Conservation (phyloP, 2,888 invertebrate species). For the Apamea sordens region DNA sequence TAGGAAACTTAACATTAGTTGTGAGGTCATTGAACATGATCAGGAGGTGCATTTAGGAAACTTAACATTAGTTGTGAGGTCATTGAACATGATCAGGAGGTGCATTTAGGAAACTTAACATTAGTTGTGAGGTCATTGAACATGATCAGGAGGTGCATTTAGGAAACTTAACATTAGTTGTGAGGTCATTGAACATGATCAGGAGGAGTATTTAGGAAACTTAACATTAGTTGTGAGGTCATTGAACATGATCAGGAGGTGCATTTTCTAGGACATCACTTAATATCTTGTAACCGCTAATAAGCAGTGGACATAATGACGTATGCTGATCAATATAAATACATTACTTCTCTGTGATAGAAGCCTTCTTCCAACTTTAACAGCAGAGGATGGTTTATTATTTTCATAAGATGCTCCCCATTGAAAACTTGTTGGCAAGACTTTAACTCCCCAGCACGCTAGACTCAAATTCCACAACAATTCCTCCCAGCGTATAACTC, state of each 20-base stretch:
- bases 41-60: no score
- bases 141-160: no score
- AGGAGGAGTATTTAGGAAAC: no score
- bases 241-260: not conserved
- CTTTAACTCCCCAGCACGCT: not conserved
- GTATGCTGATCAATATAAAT: not conserved
- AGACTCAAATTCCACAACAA: slow-evolving; percentile 10
- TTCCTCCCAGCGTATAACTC: slow-evolving; percentile 57
- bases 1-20: not conserved
- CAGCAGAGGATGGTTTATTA: not conserved
- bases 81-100: no score
- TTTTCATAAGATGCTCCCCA: not conserved
- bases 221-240: not conserved
- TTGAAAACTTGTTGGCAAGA: not conserved
- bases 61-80: not conserved
- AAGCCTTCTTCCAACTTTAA: not conserved
- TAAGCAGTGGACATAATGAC: not conserved
- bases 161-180: not conserved
- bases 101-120: not conserved
- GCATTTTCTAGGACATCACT: not conserved
- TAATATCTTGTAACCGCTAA: no score
- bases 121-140: not conserved
- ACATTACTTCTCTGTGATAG: not conserved
- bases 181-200: not conserved
- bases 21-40: not conserved